Percentiles rank a stretch among this genome's conserved stretches.
Conservation (phyloP, 2,113 vertebrate genomes). For the Channa argus region DNA sequence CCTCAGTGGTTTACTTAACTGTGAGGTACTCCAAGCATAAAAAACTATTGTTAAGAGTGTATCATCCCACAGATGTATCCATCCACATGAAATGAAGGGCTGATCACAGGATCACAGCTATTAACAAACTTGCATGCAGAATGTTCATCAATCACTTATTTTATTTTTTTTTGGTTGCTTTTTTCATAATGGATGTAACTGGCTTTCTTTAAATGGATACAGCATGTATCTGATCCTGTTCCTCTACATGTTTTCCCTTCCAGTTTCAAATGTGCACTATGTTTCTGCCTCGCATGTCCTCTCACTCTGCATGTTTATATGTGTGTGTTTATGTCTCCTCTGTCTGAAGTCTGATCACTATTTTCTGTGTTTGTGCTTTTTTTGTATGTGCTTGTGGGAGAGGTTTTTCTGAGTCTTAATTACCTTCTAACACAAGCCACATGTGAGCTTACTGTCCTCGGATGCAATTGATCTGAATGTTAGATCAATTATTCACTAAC, state of each 20-base stretch:
- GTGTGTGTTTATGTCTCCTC: constrained; percentile 64
- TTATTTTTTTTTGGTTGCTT: not conserved
- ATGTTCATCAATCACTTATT: constrained; percentile 13
- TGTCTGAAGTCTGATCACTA: constrained; percentile 29
- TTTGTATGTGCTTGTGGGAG: constrained; percentile 51
- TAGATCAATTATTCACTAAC: constrained; percentile 72
- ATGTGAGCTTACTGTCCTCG: constrained; percentile 33
- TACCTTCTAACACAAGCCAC: constrained; percentile 47
- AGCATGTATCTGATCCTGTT: constrained; percentile 51
- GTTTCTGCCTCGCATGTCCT: constrained; percentile 82
- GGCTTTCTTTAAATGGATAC: constrained; percentile 61
- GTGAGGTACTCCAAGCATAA: constrained; percentile 37
- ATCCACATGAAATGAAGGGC: constrained; percentile 81
- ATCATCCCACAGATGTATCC: constrained; percentile 46
- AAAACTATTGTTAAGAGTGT: constrained; percentile 38
- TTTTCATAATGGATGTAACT: constrained; percentile 44
- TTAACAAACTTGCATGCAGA: constrained; percentile 15
- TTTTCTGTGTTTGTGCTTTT: constrained; percentile 61
- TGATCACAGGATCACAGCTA: constrained; percentile 25
- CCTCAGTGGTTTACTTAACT: constrained; percentile 4
- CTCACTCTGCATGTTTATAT: constrained; percentile 74
- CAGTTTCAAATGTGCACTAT: constrained; percentile 44
- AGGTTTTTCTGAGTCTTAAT: constrained; percentile 24
- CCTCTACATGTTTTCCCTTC: constrained; percentile 26
- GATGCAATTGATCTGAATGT: constrained; percentile 69